Evolutionary conservation across 1,140 invertebrate species (phyloP), one percentile per base, ranked within the genome.

Genomic region (Anastrepha obliqua): DNA sequence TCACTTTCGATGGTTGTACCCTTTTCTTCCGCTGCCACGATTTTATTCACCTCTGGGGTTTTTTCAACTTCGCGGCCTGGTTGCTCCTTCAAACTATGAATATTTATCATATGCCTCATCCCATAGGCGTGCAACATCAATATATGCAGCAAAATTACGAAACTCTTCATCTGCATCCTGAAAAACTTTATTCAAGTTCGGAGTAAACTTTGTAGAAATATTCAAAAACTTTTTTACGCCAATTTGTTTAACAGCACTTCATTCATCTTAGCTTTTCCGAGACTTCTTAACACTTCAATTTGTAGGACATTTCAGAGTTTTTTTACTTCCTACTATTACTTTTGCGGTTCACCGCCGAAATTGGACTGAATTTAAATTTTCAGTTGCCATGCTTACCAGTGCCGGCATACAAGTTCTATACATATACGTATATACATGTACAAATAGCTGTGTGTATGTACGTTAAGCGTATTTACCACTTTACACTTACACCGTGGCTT

Each of bases 241-340:
- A 58, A 81, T 81, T 81, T 81, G 74, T 29, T 81, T 51, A 81
- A 55, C 47, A 55, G 47, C 74, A 55, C 74, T 81, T 55, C 51
- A 58, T 42, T 11, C 74, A 55, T 51, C 74, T 81, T n/a, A n/a
- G n/a, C n/a, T n/a, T n/a, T 81, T 58, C n/a, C 47, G 47, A 81
- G 74, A 81, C 74, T 81, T 17, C 11, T 81, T 81, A 81, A 81
- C 47, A 81, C 74, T 81, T 81, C 74, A 81, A 81, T 55, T 81
- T 81, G 74, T 62, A 15, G 60, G 60, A 13, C n/a, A 4, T 39
- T 67, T 4, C 64, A 62, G 39, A 74, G 67, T 74, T 74, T 62
- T 67, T 67, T 9, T 17, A 17, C 47, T 51, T 47, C 70, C 47
- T 17, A 74, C 44, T 55, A 51, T 81, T 55, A 81, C 74, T 81